Conservation (phyloP, 2,797 vertebrate genomes). For the Acanthurus leucopareius region DNA sequence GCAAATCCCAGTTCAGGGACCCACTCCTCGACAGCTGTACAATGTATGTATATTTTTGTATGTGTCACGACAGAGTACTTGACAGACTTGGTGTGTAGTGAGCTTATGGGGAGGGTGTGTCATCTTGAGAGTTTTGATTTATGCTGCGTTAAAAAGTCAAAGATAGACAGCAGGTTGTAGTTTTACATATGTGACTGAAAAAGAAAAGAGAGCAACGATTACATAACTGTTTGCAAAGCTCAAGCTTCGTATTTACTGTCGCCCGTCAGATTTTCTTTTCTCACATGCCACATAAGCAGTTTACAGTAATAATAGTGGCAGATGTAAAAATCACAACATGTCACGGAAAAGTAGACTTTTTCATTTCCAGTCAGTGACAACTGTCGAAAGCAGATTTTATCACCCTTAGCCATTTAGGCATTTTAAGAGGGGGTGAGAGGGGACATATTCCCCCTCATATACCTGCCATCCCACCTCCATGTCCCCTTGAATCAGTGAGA, state of each 20-base stretch:
- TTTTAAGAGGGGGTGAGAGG: too few species aligned
- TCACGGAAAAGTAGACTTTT: slow-evolving; percentile 3
- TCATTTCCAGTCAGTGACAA: too few species aligned
- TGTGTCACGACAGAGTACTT: slow-evolving; percentile 21
- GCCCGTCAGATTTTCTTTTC: not conserved
- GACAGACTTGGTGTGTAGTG: not conserved
- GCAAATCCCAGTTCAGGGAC: slow-evolving; percentile 41
- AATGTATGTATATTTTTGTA: slow-evolving; percentile 21
- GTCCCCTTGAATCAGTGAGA: too few species aligned
- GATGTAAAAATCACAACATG: not conserved
- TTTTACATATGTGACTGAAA: not conserved
- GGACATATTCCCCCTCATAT: too few species aligned
- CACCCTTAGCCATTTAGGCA: too few species aligned
- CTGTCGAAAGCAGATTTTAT: too few species aligned
- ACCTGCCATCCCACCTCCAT: too few species aligned
- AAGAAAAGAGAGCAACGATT: not conserved
- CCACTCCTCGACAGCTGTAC: slow-evolving; percentile 15
- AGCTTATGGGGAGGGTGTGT: slow-evolving; percentile 1
- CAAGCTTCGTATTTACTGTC: not conserved
- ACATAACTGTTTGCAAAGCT: too few species aligned
- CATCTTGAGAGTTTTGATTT: slow-evolving; percentile 4
- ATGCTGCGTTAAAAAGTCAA: slow-evolving; percentile 10
- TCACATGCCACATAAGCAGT: not conserved
- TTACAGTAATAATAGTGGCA: not conserved
- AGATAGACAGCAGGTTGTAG: slow-evolving; percentile 1